phyloP scores from a whole-genome alignment of 2,888 invertebrate genomes.

The Leptura quadrifasciata region DNA sequence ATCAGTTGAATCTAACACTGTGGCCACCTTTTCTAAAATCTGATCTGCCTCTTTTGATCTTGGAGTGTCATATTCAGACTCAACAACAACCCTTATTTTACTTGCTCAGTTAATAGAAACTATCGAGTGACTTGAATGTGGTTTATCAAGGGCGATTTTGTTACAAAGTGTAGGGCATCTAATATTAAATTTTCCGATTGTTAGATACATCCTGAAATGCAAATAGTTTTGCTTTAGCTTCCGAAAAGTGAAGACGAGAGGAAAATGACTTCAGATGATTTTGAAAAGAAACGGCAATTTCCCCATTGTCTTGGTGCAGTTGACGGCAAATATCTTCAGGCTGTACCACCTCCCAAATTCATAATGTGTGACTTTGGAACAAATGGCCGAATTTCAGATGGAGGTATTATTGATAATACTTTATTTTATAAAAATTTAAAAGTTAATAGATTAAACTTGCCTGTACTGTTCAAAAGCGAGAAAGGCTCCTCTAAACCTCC shows the following conservation, averaged over 20 bases:
- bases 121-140: too few relatives aligned
- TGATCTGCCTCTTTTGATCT: conserved; percentile 14
- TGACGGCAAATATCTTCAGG: conserved; percentile 15
- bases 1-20: conserved; percentile 22
- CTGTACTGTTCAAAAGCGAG: conserved; percentile 4
- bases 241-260: conserved; percentile 22
- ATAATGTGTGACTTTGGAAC: conserved; percentile 17
- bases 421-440: conserved; percentile 6
- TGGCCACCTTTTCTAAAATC: conserved; percentile 16
- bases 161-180: too few relatives aligned
- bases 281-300: neutral
- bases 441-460: conserved; percentile 6
- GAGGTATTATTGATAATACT: too few relatives aligned
- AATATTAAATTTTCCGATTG: too few relatives aligned
- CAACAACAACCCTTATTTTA: too few relatives aligned
- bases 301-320: too few relatives aligned
- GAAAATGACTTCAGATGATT: conserved; percentile 10
- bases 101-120: too few relatives aligned
- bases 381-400: conserved; percentile 9
- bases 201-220: too few relatives aligned
- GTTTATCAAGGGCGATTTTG: too few relatives aligned
- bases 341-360: conserved; percentile 19
- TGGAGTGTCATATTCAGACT: conserved; percentile 12
- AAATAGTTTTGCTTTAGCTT: conserved; percentile 7
- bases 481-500: neutral